These are phyloP conservation scores for Ernsta delagoae DNA, from an alignment of 2,888 invertebrate species.

Conservation along the genomic window DNA sequence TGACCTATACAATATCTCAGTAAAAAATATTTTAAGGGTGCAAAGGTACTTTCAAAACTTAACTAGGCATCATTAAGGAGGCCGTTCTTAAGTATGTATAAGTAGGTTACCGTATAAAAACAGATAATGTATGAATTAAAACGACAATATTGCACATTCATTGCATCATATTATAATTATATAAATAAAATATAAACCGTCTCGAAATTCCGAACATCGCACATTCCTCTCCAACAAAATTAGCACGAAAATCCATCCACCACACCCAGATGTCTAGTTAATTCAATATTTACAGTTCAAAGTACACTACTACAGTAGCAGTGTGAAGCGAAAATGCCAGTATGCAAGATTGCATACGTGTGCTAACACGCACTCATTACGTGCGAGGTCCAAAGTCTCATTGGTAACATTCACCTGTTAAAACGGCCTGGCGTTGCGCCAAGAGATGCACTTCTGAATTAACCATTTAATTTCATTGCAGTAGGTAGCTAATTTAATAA, in stretches of 20 bases:
- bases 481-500: not conserved
- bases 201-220: not conserved
- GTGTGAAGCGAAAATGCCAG: not conserved
- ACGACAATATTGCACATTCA: no score
- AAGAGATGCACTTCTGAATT: not conserved
- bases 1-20: no score
- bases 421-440: not conserved
- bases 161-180: no score
- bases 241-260: not conserved
- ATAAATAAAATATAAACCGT: not conserved
- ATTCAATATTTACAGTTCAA: not conserved
- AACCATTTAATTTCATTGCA: not conserved
- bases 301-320: not conserved
- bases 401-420: constrained; percentile 4
- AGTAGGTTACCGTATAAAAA: no score
- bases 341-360: not conserved
- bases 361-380: not conserved
- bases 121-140: no score
- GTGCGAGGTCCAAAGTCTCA: not conserved
- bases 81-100: no score
- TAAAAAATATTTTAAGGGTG: no score
- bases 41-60: no score
- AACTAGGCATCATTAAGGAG: no score
- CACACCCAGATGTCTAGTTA: not conserved
- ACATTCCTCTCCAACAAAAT: not conserved